Evolutionary conservation across 2,888 invertebrate genomes (phyloP), one percentile per base, ranked within the genome.

Genomic region (Himalopsyche tibetana): DNA sequence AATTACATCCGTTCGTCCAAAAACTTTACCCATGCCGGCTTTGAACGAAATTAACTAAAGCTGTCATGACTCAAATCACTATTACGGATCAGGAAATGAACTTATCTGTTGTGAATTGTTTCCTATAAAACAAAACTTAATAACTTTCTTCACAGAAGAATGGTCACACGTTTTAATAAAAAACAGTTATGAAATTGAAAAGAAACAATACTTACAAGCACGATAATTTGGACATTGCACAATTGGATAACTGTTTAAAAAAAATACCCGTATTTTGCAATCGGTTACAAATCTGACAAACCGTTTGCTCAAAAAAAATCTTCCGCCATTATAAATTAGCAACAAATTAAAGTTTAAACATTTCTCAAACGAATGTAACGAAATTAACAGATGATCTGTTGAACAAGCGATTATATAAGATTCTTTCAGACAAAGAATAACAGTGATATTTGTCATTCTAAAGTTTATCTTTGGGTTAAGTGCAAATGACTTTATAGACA

Each of bases 221-320:
- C 74, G 74, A 74, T 38, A 74, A 74, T 74, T 74, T 74, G 15
- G 38, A 36, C 12, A 19, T 74, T 74, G 15, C 74, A 74, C 74
- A 74, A 74, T 28, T 15, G 51, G n/a, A 63, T 0, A 51, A 51
- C 51, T 15, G 51, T 15, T 15, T 15, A 51, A 15, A 45, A 74
- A 74, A 74, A 74, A 38, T 38, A 74, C 74, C 38, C 15, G 15
- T 74, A 74, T 74, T 74, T 74, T 74, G 74, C 36, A 74, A 74
- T 12, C 38, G 74, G 5, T 38, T 74, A 74, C 74, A 74, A 74
- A 38, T 38, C 36, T 19, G 74, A 74, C 36, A 74, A 51, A 51
- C 12, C 15, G 51, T 74, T 74, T 38, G 69, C 38, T 38, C 36
- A 28, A 36, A 38, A 36, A 69, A 74, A 74, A 74, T 74, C 74